phyloP scores from a whole-genome alignment of 35 echinoderm and acorn worm species.

The Eucidaris tribuloides region DNA sequence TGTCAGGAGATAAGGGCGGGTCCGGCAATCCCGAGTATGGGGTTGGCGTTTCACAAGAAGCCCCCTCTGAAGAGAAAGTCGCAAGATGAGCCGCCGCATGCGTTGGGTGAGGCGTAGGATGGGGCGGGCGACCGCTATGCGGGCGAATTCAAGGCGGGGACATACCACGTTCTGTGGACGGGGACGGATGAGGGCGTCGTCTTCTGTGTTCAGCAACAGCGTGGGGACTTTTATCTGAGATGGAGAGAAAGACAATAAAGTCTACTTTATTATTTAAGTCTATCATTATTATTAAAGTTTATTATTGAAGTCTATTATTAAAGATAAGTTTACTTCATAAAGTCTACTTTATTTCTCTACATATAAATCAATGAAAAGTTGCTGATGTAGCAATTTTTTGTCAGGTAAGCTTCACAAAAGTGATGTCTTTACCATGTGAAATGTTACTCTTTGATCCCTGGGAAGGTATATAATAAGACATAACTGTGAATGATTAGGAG shows the following conservation, averaged over 20 bases:
- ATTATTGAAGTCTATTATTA: too few species aligned
- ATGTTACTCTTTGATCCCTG: too few species aligned
- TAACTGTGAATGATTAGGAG: too few species aligned
- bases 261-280: neutral
- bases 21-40: constrained; percentile 65
- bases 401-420: too few species aligned
- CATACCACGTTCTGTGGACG: constrained; percentile 36
- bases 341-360: too few species aligned
- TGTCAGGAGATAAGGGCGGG: too few species aligned
- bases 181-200: constrained; percentile 77
- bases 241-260: neutral
- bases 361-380: too few species aligned
- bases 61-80: constrained; percentile 86
- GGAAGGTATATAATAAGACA: too few species aligned
- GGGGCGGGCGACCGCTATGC: constrained; percentile 68
- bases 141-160: constrained; percentile 40
- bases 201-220: constrained; percentile 80
- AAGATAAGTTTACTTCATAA: too few species aligned
- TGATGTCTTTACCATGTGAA: too few species aligned
- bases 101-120: constrained; percentile 63
- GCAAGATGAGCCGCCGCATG: constrained; percentile 92
- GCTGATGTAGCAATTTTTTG: too few species aligned
- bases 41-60: constrained; percentile 53
- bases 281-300: too few species aligned
- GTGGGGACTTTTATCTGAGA: constrained; percentile 80